A percentile compares a stretch with the other conserved stretches of the same genome.
Conservation (phyloP, 1,140 invertebrate species). For the Heliconius himera region DNA sequence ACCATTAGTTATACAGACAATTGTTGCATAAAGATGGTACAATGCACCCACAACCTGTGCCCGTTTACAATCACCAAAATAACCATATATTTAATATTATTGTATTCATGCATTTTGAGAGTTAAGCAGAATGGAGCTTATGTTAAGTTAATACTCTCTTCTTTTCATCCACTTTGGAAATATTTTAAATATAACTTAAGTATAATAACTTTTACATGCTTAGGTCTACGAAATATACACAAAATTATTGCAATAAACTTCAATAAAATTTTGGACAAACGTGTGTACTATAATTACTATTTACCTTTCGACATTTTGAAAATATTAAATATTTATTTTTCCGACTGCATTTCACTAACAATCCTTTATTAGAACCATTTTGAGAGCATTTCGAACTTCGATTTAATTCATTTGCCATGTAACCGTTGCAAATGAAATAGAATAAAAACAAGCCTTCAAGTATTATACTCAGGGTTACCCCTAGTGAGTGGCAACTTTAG, state of each 20-base stretch:
- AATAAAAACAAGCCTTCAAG: neutral
- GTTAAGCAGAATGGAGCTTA: too few species aligned
- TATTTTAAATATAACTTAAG: too few species aligned
- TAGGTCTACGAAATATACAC: too few species aligned
- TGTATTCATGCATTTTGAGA: too few species aligned
- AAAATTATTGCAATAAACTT: too few species aligned
- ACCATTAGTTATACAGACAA: constrained; percentile 33
- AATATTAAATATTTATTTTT: neutral
- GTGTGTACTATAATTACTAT: neutral
- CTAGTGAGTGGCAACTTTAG: neutral
- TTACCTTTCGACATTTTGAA: neutral
- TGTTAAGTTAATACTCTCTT: too few species aligned
- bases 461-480: neutral
- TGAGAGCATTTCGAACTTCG: neutral
- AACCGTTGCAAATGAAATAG: constrained; percentile 7
- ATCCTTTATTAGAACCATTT: neutral
- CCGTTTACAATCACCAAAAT: neutral
- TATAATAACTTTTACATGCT: too few species aligned
- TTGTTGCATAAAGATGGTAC: constrained; percentile 36
- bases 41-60: constrained; percentile 21
- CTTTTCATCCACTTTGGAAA: too few species aligned
- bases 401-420: constrained; percentile 4
- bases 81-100: neutral
- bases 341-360: neutral
- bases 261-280: too few species aligned